Conservation (phyloP, 2,797 vertebrate species). For the Gobio occitaniae region DNA sequence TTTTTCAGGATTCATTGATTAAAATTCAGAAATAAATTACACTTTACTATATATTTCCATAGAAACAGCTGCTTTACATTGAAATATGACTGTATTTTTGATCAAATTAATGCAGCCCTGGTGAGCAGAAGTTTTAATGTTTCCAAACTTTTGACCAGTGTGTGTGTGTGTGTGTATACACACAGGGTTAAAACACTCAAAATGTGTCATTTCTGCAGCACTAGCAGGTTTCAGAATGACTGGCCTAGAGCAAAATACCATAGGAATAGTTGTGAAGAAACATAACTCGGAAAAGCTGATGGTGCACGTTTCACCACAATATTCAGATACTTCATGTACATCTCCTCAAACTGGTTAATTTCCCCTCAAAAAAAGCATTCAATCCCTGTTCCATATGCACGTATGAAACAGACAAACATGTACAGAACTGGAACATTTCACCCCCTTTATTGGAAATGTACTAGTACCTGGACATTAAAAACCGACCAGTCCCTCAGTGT, state of each 20-base stretch:
- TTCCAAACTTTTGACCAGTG: no score
- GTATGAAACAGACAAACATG: not conserved
- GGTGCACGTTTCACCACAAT: conserved; percentile 68
- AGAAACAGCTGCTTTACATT: no score
- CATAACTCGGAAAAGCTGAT: not conserved
- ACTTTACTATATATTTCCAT: no score
- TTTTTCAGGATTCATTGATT: no score
- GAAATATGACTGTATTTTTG: no score
- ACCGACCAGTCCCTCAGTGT: conserved; percentile 79
- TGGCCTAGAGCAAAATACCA: not conserved
- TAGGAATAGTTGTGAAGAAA: not conserved
- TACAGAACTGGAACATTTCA: conserved; percentile 51
- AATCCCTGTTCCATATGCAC: conserved; percentile 3
- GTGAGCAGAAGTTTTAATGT: no score
- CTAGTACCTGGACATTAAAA: conserved; percentile 79
- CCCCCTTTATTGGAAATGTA: conserved; percentile 80
- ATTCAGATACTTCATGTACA: conserved; percentile 68
- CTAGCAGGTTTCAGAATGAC: not conserved
- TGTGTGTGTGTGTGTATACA: no score
- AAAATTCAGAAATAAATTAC: no score
- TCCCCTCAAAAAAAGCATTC: not conserved
- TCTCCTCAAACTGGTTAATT: conserved; percentile 68
- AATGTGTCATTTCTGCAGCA: not conserved
- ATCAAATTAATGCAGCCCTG: no score
- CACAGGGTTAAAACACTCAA: not conserved